These are phyloP conservation scores for Drosophila eugracilis DNA, from an alignment of 1,140 invertebrate genomes.

Conservation along the genomic window DNA sequence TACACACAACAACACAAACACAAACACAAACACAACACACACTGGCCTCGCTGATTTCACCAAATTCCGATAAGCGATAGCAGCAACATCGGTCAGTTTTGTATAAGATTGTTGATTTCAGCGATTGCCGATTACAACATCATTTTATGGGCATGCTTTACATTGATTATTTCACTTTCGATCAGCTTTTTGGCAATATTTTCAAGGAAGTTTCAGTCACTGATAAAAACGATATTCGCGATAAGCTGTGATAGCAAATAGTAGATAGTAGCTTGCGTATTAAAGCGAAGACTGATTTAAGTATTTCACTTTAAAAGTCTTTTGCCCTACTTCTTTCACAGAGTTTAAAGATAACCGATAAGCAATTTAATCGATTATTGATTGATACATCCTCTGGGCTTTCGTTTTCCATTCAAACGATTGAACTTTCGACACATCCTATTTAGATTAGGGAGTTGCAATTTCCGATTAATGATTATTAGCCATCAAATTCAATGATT, in stretches of 20 bases:
- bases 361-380: background rate
- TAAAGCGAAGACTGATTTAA: background rate
- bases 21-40: no score
- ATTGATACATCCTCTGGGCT: background rate
- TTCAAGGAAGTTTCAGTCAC: background rate
- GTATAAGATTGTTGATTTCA: conserved; percentile 8
- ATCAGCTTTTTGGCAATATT: background rate
- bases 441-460: no score
- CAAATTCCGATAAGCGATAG: conserved; percentile 18
- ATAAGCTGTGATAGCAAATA: background rate
- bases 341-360: background rate
- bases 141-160: background rate
- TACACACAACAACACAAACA: background rate
- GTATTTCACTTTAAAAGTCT: background rate
- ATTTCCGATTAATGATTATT: no score
- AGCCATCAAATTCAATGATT: no score
- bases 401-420: no score
- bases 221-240: background rate
- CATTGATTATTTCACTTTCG: conserved; percentile 1
- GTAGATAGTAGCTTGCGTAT: no score
- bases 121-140: conserved; percentile 20
- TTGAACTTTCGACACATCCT: no score
- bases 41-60: conserved; percentile 11
- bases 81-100: conserved; percentile 1
- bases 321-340: background rate